phyloP scores from a whole-genome alignment of 2,797 vertebrate genomes.

The Phylloscopus collybita region DNA sequence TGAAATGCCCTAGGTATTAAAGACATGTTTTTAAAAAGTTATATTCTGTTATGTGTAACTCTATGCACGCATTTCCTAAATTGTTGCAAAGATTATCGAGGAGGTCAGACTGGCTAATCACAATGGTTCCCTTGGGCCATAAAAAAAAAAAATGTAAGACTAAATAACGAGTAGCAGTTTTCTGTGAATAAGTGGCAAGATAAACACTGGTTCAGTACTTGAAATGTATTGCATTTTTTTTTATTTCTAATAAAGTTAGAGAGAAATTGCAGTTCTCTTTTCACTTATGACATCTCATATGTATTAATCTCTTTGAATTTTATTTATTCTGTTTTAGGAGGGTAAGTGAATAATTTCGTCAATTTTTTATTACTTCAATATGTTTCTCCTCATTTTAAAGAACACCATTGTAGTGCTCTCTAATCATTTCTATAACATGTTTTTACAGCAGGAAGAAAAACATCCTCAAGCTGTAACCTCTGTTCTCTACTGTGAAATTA shows the following conservation, averaged over 20 bases:
- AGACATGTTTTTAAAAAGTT: background rate
- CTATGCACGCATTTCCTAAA: background rate
- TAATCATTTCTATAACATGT: slow-evolving; percentile 34
- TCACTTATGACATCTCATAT: slow-evolving; percentile 6
- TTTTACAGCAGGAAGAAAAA: slow-evolving; percentile 47
- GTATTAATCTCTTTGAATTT: slow-evolving; percentile 54
- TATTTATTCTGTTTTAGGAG: slow-evolving; percentile 44
- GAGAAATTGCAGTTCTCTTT: slow-evolving; percentile 25
- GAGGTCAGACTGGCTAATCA: background rate
- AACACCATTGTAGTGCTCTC: slow-evolving; percentile 55
- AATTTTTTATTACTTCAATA: slow-evolving; percentile 59
- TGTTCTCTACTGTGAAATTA: slow-evolving; percentile 65
- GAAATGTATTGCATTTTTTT: slow-evolving; percentile 2
- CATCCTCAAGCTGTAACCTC: slow-evolving; percentile 67
- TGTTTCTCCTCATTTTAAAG: slow-evolving; percentile 54
- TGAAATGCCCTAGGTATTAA: background rate
- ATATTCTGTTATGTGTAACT: background rate
- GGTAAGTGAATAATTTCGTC: slow-evolving; percentile 52
- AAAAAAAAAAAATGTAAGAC: background rate
- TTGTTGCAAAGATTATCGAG: background rate
- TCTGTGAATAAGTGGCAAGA: slow-evolving; percentile 52
- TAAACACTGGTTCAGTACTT: slow-evolving; percentile 62
- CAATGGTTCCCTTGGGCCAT: background rate
- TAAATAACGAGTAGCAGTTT: slow-evolving; percentile 43
- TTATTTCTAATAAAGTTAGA: slow-evolving; percentile 44